Base-by-base conservation (phyloP, 2,797 vertebrate genomes). In the Lerista edwardsae region DNA sequence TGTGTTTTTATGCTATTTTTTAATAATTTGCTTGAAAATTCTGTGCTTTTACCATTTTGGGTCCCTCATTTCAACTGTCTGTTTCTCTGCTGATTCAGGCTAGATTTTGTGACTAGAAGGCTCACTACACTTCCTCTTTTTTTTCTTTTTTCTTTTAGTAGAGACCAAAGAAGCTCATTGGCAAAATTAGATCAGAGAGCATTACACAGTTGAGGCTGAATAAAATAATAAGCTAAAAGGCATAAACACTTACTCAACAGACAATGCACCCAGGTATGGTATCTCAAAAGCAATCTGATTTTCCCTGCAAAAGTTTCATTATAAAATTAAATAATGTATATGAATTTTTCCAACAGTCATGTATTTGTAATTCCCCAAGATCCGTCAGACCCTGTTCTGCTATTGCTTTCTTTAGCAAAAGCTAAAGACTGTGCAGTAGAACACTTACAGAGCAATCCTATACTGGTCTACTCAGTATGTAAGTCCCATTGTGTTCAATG, bases 91-190 rank as follows among this genome's bases (percentile, higher is more conserved):
- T 41, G 83, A 86, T 71, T 90, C 73, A 77, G 44, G 23, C 14
- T 73, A 2, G 17, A 14, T 78, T 34, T 65, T 51, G 79, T 83
- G 82, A 34, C n/a, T 69, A 68, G 83, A 90, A 91, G 91, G 85
- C 86, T 93, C 90, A 91, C 89, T 92, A 75, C 89, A 81, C 71
- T 81, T 88, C 82, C 82, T 87, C 84, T 82, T 87, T 86, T 90
- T 88, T 82, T 90, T 89, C 87, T 86, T 90, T 88, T 82, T 90
- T 89, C 87, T 83, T 85, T 92, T 75, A 89, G 85, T 92, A 93
- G 94, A 96, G 94, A 94, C 94, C 94, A 95, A 96, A 96, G 94
- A 95, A 96, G 96, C 94, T 93, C 93, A 85, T 90, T 75, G 84
- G 29, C 57, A 88, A 91, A 93, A 93, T 86, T 83, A 85, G 83